phyloP scores from a whole-genome alignment of 2,888 invertebrate genomes.

The Agrotis puta region DNA sequence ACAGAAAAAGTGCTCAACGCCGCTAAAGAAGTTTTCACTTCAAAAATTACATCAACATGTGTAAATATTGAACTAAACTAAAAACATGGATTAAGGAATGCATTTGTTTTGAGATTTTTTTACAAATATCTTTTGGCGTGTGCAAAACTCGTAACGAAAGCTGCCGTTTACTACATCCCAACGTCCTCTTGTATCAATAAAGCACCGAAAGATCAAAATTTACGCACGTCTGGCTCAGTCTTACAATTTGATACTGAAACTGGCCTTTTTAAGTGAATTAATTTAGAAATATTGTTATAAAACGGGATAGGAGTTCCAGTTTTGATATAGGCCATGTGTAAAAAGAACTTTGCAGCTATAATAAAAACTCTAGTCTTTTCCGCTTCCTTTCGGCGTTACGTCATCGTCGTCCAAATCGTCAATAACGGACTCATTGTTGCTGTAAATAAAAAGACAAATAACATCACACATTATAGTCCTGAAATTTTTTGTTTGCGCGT shows the following conservation, averaged over 20 bases:
- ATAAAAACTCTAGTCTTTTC: not conserved
- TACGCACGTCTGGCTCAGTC: no score
- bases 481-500: no score
- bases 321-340: not conserved
- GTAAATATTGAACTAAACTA: not conserved
- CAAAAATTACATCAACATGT: not conserved
- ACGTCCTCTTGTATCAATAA: no score
- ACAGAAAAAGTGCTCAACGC: no score
- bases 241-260: no score
- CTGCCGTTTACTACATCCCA: no score
- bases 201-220: no score
- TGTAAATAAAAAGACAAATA: constrained; percentile 86
- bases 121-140: not conserved
- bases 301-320: no score
- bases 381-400: not conserved
- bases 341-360: not conserved
- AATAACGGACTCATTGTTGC: constrained; percentile 87
- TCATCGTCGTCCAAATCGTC: constrained; percentile 84
- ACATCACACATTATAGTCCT: no score
- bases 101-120: not conserved
- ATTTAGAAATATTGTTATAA: no score
- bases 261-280: no score
- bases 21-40: no score
- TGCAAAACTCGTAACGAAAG: not conserved
- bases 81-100: not conserved